These are phyloP conservation scores for Ochotona curzoniae DNA, from an alignment of 2,113 vertebrate genomes.

Conservation along the genomic window DNA sequence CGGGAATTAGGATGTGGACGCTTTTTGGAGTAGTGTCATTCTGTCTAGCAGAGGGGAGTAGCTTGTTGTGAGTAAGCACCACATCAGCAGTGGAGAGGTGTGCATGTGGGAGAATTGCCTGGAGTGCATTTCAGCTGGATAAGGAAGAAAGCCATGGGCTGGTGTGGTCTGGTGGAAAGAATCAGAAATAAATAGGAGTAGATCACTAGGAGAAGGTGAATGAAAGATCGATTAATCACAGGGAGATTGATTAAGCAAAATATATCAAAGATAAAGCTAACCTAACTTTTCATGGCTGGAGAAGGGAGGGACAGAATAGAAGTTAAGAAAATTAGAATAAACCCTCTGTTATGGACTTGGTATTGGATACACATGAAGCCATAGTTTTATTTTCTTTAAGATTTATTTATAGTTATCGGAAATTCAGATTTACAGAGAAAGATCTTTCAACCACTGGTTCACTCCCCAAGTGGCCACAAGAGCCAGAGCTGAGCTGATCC, in stretches of 20 bases:
- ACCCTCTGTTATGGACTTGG: neutral
- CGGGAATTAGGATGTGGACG: neutral
- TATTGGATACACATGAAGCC: neutral
- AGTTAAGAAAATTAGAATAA: neutral
- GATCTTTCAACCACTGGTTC: too few species aligned
- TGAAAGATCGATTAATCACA: neutral
- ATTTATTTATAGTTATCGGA: too few species aligned
- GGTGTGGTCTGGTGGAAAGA: neutral
- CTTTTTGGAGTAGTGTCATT: neutral
- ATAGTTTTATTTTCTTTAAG: too few species aligned
- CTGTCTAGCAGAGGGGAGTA: neutral
- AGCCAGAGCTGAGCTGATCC: too few species aligned
- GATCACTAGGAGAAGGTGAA: neutral
- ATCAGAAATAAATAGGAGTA: neutral
- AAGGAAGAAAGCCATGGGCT: neutral
- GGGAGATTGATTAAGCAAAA: neutral
- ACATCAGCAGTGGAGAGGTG: neutral
- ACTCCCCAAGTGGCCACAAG: too few species aligned
- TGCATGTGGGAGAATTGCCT: neutral
- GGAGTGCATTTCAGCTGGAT: neutral
- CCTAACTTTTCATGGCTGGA: neutral
- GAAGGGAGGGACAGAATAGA: neutral
- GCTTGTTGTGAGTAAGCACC: neutral
- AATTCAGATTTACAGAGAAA: too few species aligned
- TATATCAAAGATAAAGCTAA: neutral